These are phyloP conservation scores for Dolichallabes microphthalmus DNA, from an alignment of 2,113 vertebrate genomes.

Conservation along the genomic window DNA sequence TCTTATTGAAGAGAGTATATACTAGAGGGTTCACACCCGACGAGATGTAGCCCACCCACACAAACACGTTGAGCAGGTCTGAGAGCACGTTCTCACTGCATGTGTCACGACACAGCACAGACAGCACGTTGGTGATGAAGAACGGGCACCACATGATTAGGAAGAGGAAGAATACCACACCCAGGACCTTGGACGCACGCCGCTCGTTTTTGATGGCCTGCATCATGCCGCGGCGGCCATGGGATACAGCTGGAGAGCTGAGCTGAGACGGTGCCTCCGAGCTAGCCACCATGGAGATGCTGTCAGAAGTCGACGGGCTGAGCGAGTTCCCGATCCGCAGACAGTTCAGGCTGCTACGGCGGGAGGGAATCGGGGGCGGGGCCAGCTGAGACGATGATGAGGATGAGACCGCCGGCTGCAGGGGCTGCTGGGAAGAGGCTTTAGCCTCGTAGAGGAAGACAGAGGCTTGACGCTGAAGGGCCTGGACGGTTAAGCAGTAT, in stretches of 20 bases:
- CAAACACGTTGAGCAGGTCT: conserved; percentile 93
- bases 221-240: conserved; percentile 91
- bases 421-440: conserved; percentile 71
- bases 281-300: conserved; percentile 80
- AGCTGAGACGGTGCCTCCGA: conserved; percentile 78
- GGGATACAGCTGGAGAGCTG: conserved; percentile 78
- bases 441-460: conserved; percentile 83
- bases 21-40: conserved; percentile 95
- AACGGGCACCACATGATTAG: conserved; percentile 99
- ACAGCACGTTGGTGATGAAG: conserved; percentile 96
- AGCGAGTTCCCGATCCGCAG: conserved; percentile 72
- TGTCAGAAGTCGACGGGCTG: conserved; percentile 63
- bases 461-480: conserved; percentile 86
- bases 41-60: conserved; percentile 98
- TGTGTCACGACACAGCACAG: conserved; percentile 83
- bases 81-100: conserved; percentile 83
- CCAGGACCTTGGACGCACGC: conserved; percentile 94
- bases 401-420: conserved; percentile 61
- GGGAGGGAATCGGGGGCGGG: conserved; percentile 65
- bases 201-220: conserved; percentile 97
- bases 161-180: conserved; percentile 97
- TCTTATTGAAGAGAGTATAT: conserved; percentile 97
- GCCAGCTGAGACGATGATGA: conserved; percentile 69
- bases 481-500: conserved; percentile 90
- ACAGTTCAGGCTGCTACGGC: conserved; percentile 81